Percentiles rank a stretch among this genome's conserved stretches.
phyloP scores from a whole-genome alignment of 1,140 invertebrate species.

The Anoplolepis gracilipes region DNA sequence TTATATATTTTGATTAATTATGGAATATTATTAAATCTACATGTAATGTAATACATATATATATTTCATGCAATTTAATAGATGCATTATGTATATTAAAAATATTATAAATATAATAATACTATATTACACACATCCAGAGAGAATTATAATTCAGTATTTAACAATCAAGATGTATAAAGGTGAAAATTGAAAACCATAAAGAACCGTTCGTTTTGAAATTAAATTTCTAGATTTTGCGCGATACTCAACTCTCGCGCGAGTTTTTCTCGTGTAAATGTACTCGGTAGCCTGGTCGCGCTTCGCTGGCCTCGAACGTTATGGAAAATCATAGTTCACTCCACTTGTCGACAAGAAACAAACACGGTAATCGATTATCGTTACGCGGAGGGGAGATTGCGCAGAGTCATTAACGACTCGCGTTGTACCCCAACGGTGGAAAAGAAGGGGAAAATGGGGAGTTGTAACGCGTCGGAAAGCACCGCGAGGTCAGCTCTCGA shows the following conservation, averaged over 20 bases:
- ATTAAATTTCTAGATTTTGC: background rate
- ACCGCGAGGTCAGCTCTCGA: slow-evolving; percentile 68
- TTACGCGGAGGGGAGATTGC: background rate
- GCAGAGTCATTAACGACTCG: slow-evolving; percentile 35
- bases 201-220: background rate
- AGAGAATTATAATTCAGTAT: background rate
- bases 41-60: too few relatives aligned
- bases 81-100: too few relatives aligned
- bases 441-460: background rate
- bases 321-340: slow-evolving; percentile 20
- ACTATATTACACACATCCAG: too few relatives aligned
- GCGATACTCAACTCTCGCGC: too few relatives aligned
- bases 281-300: background rate
- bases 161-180: background rate
- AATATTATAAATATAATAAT: too few relatives aligned
- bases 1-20: too few relatives aligned
- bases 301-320: background rate
- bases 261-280: background rate
- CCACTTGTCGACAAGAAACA: slow-evolving; percentile 4
- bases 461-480: slow-evolving; percentile 59
- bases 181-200: background rate
- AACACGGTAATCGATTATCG: slow-evolving; percentile 2
- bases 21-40: too few relatives aligned
- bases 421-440: background rate
- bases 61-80: too few relatives aligned